Evolutionary conservation across 2,888 invertebrate species (phyloP), one percentile per base, ranked within the genome.

Genomic region (Petrolisthes manimaculis): DNA sequence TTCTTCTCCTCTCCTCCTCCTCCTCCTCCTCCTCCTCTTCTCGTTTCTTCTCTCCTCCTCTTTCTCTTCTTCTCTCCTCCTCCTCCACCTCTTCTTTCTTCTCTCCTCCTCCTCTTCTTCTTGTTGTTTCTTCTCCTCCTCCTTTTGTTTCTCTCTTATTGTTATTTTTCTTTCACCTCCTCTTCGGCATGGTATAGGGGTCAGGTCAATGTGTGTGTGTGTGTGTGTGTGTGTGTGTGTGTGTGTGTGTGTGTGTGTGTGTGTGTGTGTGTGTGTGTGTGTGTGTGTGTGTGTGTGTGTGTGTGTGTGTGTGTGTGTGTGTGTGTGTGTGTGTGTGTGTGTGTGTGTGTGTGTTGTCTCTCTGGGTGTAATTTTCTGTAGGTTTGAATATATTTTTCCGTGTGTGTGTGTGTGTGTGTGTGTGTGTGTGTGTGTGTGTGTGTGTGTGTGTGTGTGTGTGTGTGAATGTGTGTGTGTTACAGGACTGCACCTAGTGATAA

Each of bases 191-290:
- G 75, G 54, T 51, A 18, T 51, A 77, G 78, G 51, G n/a, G 78
- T 51, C 54, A 37, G 37, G 37, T 37, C 37, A 37, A 77, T 61
- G 21, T 82, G n/a, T 61, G 61, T 67, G 82, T 67, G 69, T 82
- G 82, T 67, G 82, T 82, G 82, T 82, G 82, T 67, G 82, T 82
- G 82, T 82, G 82, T 82, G 82, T 82, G 82, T 82, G 82, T 82
- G 82, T 82, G 82, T 82, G 82, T 82, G 82, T 82, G 82, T 82
- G 82, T 82, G 82, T 82, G 82, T 82, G 67, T 82, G 82, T 82
- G 82, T 82, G 82, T 82, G 61, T 82, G 82, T 82, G 61, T 82
- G 81, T 81, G 61, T 61, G 61, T 81, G 81, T 81, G 81, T 81
- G 81, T 81, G 81, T 81, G 81, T 81, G 81, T 81, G 81, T 81